Conservation (phyloP, 2,888 invertebrate genomes). For the Fissipunctia ypsillon region DNA sequence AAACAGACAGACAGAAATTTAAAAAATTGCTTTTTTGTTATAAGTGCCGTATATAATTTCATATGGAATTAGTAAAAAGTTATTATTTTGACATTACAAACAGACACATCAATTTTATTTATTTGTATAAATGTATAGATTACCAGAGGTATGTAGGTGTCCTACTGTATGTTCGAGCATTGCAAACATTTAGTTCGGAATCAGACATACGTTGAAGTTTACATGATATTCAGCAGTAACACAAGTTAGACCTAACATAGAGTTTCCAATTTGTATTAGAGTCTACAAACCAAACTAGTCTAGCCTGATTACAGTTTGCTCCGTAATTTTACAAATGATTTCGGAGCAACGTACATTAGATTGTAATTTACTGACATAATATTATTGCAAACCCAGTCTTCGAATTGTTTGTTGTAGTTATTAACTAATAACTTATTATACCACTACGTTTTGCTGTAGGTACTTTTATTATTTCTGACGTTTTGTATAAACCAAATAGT, state of each 20-base stretch:
- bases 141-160: neutral
- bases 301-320: neutral
- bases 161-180: neutral
- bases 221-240: neutral
- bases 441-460: neutral
- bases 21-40: no score
- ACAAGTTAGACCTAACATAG: constrained; percentile 5
- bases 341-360: neutral
- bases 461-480: constrained; percentile 3
- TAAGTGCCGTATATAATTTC: no score
- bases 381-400: neutral
- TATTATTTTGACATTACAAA: no score
- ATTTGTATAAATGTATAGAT: no score
- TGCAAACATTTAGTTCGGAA: neutral
- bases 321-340: constrained; percentile 1
- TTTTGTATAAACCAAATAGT: no score
- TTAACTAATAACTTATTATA: neutral
- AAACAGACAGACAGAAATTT: no score
- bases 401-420: neutral
- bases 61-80: no score
- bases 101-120: no score
- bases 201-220: neutral
- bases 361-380: neutral
- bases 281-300: neutral
- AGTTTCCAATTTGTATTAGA: constrained; percentile 1